Base-by-base conservation (phyloP, 2,113 vertebrate species). In the Rhynchomys soricoides region DNA sequence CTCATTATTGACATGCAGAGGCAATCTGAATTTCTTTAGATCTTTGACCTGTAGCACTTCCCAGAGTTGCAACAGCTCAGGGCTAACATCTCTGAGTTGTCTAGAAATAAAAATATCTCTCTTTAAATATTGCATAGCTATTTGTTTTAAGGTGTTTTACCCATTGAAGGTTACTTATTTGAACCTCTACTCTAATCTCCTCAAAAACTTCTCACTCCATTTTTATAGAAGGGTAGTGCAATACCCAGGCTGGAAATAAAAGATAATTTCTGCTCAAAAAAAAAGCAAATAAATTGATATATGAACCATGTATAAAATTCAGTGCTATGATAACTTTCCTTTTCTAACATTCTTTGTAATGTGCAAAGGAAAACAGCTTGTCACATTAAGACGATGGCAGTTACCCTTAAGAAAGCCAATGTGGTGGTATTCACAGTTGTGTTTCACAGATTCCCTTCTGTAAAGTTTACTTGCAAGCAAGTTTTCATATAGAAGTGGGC, bases 321-420 rank as follows among this genome's bases (percentile, higher is more conserved):
- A 90, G 9, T 73, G 57, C 78, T 93, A 17, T 2, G 0, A 43
- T 89, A 91, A 70, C 15, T 82, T 21, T 96, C 62, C 57, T 92
- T 94, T 95, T 88, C 29, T 8, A 95, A 89, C 7, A 95, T 22
- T 73, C 73, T 79, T 86, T 95, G 97, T 0, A 2, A 96, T 94
- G 86, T 95, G 79, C 95, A 94, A 96, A 98, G 40, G 96, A 96
- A 94, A 96, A 62, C 89, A 98, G 43, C 78, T 96, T 96, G 89
- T 40, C 90, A 91, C 43, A 0, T 85, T 73, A 95, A 73, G 92
- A 92, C 97, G 89, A 43, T 85, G 88, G 94, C 93, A 96, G 74
- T 94, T 86, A 45, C 74, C 31, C 91, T n/a, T n/a, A 90, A 90
- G 71, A 0, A 4, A 89, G 82, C 95, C 50, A 57, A 8, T 4